Conservation (phyloP, 2,888 invertebrate genomes). For the Andrena trimmerana region DNA sequence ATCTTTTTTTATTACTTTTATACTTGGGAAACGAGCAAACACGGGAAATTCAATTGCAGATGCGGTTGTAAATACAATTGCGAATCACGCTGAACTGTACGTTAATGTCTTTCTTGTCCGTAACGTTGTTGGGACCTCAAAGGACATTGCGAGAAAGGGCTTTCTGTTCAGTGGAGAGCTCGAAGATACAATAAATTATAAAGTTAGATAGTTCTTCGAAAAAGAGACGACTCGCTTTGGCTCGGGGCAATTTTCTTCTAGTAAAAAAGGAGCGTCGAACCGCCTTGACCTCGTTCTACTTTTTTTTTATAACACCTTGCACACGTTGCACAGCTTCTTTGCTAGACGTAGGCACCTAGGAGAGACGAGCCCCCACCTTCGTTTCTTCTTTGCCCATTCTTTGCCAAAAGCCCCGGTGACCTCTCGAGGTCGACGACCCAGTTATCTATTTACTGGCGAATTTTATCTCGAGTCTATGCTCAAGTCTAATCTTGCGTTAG, state of each 20-base stretch:
- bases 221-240: constrained; percentile 18
- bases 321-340: constrained; percentile 48
- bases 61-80: not conserved
- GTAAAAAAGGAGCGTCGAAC: constrained; percentile 57
- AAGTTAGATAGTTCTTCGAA: constrained; percentile 24
- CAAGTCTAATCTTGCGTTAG: not conserved
- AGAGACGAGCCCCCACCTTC: constrained; percentile 37
- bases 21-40: not conserved
- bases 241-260: constrained; percentile 52
- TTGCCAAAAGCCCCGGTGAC: constrained; percentile 58
- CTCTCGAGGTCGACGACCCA: constrained; percentile 60
- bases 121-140: not conserved
- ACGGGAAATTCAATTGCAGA: not conserved
- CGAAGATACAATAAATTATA: constrained; percentile 32
- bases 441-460: constrained; percentile 66
- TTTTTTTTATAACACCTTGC: constrained; percentile 63
- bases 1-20: not conserved
- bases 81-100: not conserved
- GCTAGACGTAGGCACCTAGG: constrained; percentile 41
- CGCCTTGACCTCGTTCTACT: constrained; percentile 69
- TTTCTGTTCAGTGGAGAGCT: not conserved
- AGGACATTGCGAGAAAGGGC: not conserved
- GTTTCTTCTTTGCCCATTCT: constrained; percentile 42
- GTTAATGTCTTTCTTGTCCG: no score
- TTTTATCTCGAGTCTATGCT: constrained; percentile 46